Evolutionary conservation across 2,113 vertebrate genomes (phyloP), one percentile per base, ranked within the genome.

Genomic region (Brachyhypopomus gauderio): DNA sequence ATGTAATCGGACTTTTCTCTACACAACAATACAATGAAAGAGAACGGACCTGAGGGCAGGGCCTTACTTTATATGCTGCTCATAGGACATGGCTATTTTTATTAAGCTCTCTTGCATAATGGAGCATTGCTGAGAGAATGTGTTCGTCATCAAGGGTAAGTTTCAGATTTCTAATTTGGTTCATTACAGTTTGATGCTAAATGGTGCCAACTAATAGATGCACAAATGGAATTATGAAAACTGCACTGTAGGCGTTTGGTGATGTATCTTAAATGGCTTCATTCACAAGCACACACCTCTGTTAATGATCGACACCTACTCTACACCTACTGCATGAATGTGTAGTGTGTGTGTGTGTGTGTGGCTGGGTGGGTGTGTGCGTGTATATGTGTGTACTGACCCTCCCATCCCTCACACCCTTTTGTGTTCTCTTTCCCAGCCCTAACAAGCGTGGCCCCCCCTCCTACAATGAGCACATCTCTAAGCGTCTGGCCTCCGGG

Each of bases 381-480:
- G 45, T 52, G 45, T 52, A 12, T 52, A 1, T 52, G 45, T 14
- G 12, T 52, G 45, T 14, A 14, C n/a, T 70, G 17, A 70, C 72
- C n/a, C 16, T 38, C 25, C 17, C 52, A 5, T 87, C 64, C 73
- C 72, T 84, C n/a, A 72, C 4, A 75, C 67, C 52, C 38, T 77
- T 70, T 78, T 52, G 45, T 52, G 45, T 85, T 81, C 73, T 84
- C 52, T 78, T 72, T 82, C 80, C 90, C 86, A 99, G 97, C 88
- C 98, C 98, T 0, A 99, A 98, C 92, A 99, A 99, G 89, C 95
- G 98, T 6, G 97, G 98, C 9, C 98, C 97, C 1, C 98, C 98
- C 4, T 95, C 97, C 0, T 99, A 99, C 92, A 99, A 96, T 12
- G 98, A 99, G 95, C 97, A 99, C 94, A 98, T 99, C 89, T 97